Base-by-base conservation (phyloP, 2,113 vertebrate species). In the Glareola pratincola region DNA sequence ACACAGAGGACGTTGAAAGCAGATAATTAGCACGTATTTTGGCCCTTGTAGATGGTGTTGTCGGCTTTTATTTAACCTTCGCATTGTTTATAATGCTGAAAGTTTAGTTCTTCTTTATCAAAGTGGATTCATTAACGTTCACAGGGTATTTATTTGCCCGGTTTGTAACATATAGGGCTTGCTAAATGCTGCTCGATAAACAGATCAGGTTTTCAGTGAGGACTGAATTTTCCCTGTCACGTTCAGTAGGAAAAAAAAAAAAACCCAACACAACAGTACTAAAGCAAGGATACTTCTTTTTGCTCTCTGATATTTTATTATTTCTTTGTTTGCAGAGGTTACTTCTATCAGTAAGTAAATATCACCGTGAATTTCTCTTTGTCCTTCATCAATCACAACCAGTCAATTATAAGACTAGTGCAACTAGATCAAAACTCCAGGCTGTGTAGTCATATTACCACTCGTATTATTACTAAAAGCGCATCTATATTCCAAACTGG, bases 401-500 rank as follows among this genome's bases (percentile, higher is more conserved):
- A 59, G 98, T 98, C 98, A 98, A 98, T 98, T 98, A 97, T 97
- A 97, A 97, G 96, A 97, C 73, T 82, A 82, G 95, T 91, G 96
- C 97, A 98, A 98, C 97, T 97, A 97, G 97, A 98, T 97, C 97
- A 96, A 97, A 98, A 98, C 96, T 98, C 97, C 94, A 94, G 96
- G 95, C 98, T 97, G 97, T 96, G 91, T 59, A 97, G 96, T 97
- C 98, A 91, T 98, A 97, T 98, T 96, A 97, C 96, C 95, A 97
- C 96, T 98, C 98, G 95, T 96, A 98, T 98, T 98, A 98, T 98
- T 98, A 98, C 98, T 97, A 98, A 98, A 98, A 98, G 97, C 96
- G 97, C 98, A 98, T 98, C 98, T 98, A 98, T 98, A 98, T 98
- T 98, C 98, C 98, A 98, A 98, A 98, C 98, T 95, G 97, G 97